Percentiles rank a stretch among this genome's conserved stretches.
These are phyloP conservation scores for Hydrophis major DNA, from an alignment of 2,797 vertebrate genomes.

Conservation along the genomic window DNA sequence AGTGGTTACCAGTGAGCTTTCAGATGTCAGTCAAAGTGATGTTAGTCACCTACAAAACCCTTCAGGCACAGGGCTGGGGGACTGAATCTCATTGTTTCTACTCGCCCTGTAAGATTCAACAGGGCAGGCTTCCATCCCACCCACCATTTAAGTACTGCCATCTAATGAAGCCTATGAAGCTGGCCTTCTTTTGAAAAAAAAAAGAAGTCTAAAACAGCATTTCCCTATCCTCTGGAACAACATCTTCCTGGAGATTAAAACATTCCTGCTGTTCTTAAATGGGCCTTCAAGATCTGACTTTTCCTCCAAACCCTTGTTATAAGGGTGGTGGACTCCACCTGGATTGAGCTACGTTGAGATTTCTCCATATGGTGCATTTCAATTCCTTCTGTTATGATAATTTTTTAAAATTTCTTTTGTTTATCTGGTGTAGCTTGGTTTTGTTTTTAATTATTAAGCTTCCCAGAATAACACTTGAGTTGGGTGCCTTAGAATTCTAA, in stretches of 20 bases:
- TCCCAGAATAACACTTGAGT: neutral
- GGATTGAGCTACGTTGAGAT: neutral
- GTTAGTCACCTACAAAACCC: neutral
- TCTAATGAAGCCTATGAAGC: neutral
- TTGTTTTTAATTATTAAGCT: neutral
- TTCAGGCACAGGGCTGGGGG: neutral
- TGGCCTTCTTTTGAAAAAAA: neutral
- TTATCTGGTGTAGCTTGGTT: neutral
- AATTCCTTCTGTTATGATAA: neutral
- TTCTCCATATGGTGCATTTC: neutral
- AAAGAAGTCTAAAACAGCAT: neutral
- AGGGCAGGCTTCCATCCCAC: neutral
- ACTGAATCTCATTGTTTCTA: neutral
- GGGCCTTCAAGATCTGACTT: neutral
- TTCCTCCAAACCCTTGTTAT: neutral
- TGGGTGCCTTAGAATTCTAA: neutral
- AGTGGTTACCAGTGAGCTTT: neutral
- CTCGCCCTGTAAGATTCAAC: neutral
- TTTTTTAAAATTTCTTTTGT: neutral
- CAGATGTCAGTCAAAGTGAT: neutral
- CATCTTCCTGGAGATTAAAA: neutral
- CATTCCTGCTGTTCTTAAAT: neutral
- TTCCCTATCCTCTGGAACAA: neutral
- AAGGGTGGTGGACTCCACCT: neutral
- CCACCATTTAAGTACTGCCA: neutral